Percentiles rank a stretch among this genome's conserved stretches.
Conservation (phyloP, 2,888 invertebrate species). For the Patella pellucida region DNA sequence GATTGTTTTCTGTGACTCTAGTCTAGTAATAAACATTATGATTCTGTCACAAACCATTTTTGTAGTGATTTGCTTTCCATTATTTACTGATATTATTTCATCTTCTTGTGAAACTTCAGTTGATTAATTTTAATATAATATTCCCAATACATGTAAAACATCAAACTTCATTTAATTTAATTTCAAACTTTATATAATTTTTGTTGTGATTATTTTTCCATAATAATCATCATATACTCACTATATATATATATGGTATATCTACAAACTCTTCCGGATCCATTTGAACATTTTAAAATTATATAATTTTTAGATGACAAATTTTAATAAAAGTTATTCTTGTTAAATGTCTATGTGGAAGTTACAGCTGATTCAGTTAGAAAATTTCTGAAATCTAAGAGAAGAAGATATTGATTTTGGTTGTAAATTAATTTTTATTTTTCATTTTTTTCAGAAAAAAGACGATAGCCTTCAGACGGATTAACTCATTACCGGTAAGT, state of each 20-base stretch:
- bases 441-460: slow-evolving; percentile 48
- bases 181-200: slow-evolving; percentile 9
- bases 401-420: background rate
- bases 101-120: too few relatives aligned
- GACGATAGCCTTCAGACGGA: slow-evolving; percentile 56
- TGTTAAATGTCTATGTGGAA: background rate
- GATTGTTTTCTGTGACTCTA: too few relatives aligned
- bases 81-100: too few relatives aligned
- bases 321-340: too few relatives aligned
- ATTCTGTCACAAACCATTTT: too few relatives aligned
- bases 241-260: background rate
- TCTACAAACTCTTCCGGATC: slow-evolving; percentile 13
- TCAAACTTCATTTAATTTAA: background rate
- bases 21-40: too few relatives aligned
- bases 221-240: background rate
- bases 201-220: background rate
- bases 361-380: background rate
- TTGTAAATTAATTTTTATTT: background rate
- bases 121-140: too few relatives aligned
- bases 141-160: too few relatives aligned
- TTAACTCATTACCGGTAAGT: slow-evolving; percentile 59
- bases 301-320: too few relatives aligned
- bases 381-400: background rate
- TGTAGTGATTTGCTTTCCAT: too few relatives aligned
- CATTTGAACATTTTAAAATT: background rate